Conservation (phyloP, 2,797 vertebrate genomes). For the Botia almorhae region DNA sequence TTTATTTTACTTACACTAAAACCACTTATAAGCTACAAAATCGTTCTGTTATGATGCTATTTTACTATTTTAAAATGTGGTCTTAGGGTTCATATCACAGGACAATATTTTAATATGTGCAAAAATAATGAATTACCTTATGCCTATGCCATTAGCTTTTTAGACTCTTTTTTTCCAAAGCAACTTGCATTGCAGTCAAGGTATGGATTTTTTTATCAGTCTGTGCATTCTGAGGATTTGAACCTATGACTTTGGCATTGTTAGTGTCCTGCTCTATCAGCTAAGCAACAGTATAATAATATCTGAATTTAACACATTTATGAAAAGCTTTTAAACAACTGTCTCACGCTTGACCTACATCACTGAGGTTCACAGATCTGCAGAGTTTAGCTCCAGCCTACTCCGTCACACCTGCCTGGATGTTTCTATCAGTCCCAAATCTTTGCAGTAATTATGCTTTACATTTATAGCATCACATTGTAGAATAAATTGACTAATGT, state of each 20-base stretch:
- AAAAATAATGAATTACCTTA: no score
- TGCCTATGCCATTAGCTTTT: no score
- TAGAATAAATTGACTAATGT: no score
- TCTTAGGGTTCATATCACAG: no score
- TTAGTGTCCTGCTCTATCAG: no score
- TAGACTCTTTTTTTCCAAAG: background rate
- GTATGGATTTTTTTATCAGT: background rate
- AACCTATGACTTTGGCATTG: background rate
- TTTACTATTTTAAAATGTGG: background rate
- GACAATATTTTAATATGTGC: no score
- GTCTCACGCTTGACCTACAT: background rate
- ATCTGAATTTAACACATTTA: background rate
- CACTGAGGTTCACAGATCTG: no score
- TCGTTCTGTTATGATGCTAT: background rate
- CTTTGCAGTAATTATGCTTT: no score
- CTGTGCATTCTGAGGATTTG: background rate
- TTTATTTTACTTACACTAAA: slow-evolving; percentile 20
- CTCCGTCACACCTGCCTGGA: no score
- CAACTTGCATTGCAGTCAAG: background rate
- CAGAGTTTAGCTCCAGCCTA: no score
- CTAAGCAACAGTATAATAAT: background rate
- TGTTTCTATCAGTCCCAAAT: no score
- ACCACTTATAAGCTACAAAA: background rate
- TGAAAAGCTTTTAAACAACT: background rate
- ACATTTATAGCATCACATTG: no score